phyloP scores from a whole-genome alignment of 2,888 invertebrate species.

The Limnephilus auricula region DNA sequence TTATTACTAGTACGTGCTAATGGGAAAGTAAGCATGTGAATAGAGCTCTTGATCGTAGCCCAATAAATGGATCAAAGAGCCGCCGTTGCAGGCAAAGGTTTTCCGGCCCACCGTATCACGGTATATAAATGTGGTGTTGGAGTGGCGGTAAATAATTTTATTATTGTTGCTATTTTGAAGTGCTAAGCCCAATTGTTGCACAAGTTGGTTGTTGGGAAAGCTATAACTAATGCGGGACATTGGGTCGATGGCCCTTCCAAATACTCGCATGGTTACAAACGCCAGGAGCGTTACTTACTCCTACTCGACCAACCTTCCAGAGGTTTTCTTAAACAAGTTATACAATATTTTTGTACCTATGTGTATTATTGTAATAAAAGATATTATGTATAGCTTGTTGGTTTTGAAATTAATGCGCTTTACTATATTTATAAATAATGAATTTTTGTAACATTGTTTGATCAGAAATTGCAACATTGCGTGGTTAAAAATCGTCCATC shows the following conservation, averaged over 20 bases:
- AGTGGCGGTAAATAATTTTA: neutral
- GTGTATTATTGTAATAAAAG: no score
- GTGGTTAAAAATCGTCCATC: no score
- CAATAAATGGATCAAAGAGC: neutral
- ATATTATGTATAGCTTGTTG: no score
- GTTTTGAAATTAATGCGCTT: no score
- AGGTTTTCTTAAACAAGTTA: neutral
- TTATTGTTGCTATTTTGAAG: neutral
- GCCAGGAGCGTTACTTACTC: neutral
- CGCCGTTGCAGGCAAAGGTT: neutral
- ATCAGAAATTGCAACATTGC: no score
- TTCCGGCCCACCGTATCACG: neutral
- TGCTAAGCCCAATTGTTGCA: neutral
- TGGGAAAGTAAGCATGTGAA: neutral
- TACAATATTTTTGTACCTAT: neutral
- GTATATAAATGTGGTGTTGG: neutral
- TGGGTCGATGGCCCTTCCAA: constrained; percentile 2
- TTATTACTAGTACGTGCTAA: neutral
- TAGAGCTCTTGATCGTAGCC: neutral
- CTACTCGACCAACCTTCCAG: neutral
- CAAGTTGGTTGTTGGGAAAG: neutral
- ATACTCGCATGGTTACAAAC: neutral
- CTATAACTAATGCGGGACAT: neutral
- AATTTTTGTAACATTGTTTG: no score
- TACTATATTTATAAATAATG: no score